Percentiles rank a stretch among this genome's conserved stretches.
Conservation (phyloP, 2,113 vertebrate genomes). For the Canis aureus region DNA sequence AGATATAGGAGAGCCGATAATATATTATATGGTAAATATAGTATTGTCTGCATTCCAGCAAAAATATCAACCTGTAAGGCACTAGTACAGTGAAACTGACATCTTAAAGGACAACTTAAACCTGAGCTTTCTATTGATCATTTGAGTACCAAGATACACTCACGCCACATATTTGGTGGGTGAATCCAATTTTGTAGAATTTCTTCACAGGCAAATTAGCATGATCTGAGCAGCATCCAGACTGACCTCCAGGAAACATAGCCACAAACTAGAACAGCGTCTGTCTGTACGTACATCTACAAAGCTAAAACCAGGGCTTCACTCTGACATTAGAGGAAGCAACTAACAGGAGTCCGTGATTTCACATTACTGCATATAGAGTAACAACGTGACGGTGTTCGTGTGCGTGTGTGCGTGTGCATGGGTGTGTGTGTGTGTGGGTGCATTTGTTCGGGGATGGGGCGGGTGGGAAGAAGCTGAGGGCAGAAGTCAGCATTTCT, state of each 20-base stretch:
- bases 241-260: constrained; percentile 86
- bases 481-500: constrained; percentile 69
- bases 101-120: constrained; percentile 96
- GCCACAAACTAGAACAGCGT: constrained; percentile 83
- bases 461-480: constrained; percentile 58
- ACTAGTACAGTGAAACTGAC: constrained; percentile 93
- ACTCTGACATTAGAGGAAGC: constrained; percentile 77
- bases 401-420: neutral
- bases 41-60: constrained; percentile 97
- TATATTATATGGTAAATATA: constrained; percentile 97
- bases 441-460: constrained; percentile 61
- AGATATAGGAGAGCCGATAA: constrained; percentile 99
- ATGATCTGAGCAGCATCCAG: constrained; percentile 83
- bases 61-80: constrained; percentile 93
- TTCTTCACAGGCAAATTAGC: constrained; percentile 86
- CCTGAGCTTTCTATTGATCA: constrained; percentile 91
- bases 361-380: constrained; percentile 62
- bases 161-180: constrained; percentile 80
- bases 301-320: constrained; percentile 83
- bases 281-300: constrained; percentile 81
- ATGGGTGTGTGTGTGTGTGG: too few species aligned
- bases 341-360: constrained; percentile 66
- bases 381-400: constrained; percentile 29
- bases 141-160: constrained; percentile 82
- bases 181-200: constrained; percentile 85